Percentiles rank a stretch among this genome's conserved stretches.
Evolutionary conservation across 2,797 vertebrate species (phyloP).

Genomic region (Cottoperca gobio): DNA sequence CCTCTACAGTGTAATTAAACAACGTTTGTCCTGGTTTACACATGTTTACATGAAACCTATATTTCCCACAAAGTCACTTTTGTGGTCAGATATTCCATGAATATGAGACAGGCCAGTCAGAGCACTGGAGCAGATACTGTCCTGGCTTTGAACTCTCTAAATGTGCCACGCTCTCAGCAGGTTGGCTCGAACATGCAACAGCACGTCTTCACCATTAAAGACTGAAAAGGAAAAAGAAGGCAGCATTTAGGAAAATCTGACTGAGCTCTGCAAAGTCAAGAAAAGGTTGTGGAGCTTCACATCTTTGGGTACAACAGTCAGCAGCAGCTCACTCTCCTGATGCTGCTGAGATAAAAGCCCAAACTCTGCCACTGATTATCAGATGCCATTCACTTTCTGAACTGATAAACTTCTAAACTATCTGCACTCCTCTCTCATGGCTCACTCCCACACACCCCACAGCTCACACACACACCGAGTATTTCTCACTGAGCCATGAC

Average conservation of each 20-base stretch:
- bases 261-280: constrained; percentile 1
- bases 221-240: constrained; percentile 17
- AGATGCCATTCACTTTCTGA: not conserved
- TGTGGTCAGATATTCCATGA: constrained; percentile 49
- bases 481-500: constrained; percentile 70
- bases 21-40: not conserved
- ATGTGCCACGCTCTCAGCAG: constrained; percentile 15
- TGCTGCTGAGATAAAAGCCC: not conserved
- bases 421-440: constrained; percentile 4
- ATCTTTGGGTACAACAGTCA: not conserved
- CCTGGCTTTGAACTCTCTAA: constrained; percentile 46
- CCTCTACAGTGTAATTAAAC: not conserved
- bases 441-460: constrained; percentile 10
- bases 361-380: not conserved
- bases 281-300: constrained; percentile 13
- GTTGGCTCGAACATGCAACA: constrained; percentile 32
- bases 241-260: constrained; percentile 44
- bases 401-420: not conserved
- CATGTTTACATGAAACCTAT: constrained; percentile 15
- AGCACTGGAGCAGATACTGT: constrained; percentile 34
- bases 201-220: constrained; percentile 46
- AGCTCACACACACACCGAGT: constrained; percentile 49
- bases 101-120: constrained; percentile 19
- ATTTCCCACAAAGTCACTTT: constrained; percentile 9
- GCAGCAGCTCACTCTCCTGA: constrained; percentile 2